Evolutionary conservation across 2,113 vertebrate genomes (phyloP).

Genomic region (Xenopus borealis): DNA sequence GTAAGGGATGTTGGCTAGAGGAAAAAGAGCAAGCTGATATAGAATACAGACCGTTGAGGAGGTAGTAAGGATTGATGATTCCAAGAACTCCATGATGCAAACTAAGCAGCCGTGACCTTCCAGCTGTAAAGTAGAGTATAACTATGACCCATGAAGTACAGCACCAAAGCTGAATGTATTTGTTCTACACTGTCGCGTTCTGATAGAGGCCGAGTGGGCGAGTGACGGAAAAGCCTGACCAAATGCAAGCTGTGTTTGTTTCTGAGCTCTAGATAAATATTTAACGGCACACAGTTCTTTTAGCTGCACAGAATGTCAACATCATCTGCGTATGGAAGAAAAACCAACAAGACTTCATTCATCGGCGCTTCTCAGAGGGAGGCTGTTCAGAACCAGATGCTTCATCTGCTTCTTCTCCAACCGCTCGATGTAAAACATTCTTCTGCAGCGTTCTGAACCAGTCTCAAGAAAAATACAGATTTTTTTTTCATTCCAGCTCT

Average conservation of each 20-base stretch:
- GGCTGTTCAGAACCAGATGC: not conserved
- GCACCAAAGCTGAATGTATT: no score
- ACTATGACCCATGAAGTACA: no score
- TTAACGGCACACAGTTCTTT: conserved; percentile 21
- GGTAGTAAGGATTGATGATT: no score
- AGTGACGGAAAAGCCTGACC: conserved; percentile 11
- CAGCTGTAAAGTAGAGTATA: no score
- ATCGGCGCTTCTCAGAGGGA: not conserved
- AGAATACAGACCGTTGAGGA: no score
- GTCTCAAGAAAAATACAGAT: not conserved
- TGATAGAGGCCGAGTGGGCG: conserved; percentile 17
- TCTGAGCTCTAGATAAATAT: conserved; percentile 26
- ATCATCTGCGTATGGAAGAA: conserved; percentile 9
- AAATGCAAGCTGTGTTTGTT: conserved; percentile 14
- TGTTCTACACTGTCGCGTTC: not conserved
- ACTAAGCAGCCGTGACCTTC: no score
- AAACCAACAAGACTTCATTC: conserved; percentile 13
- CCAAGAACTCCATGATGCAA: no score
- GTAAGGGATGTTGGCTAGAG: no score
- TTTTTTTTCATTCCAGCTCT: not conserved
- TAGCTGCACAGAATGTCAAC: conserved; percentile 7
- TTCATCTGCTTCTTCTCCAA: not conserved
- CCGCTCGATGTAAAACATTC: not conserved
- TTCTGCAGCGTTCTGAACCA: not conserved
- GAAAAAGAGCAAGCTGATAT: no score